Conservation (phyloP, 2,888 invertebrate genomes). For the Zootermopsis nevadensis region DNA sequence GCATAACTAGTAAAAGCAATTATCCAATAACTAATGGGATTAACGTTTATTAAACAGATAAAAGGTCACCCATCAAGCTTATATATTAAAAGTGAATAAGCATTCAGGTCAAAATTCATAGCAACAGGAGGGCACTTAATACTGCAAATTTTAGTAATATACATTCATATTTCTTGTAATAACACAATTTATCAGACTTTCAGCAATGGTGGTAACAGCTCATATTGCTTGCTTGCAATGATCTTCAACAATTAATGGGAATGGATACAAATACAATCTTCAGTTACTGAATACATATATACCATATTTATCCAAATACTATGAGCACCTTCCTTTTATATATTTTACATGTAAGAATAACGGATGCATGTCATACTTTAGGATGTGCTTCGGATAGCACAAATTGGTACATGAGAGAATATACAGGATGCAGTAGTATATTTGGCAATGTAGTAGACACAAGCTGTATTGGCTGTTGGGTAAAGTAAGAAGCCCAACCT, state of each 20-base stretch:
- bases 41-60: not conserved
- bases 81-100: not conserved
- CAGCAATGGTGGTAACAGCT: not conserved
- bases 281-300: not conserved
- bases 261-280: slow-evolving; percentile 1
- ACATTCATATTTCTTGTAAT: not conserved
- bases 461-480: too few species aligned
- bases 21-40: too few species aligned
- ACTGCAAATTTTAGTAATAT: not conserved
- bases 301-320: not conserved
- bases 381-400: too few species aligned
- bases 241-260: not conserved
- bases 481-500: too few species aligned
- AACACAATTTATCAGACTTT: not conserved
- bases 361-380: too few species aligned
- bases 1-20: too few species aligned
- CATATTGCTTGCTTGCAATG: not conserved
- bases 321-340: too few species aligned
- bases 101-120: not conserved
- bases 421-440: too few species aligned
- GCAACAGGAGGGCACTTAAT: not conserved
- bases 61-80: not conserved
- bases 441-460: too few species aligned
- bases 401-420: too few species aligned
- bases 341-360: too few species aligned